These are phyloP conservation scores for Varanus salvator DNA, from an alignment of 2,113 vertebrate genomes.

Conservation along the genomic window DNA sequence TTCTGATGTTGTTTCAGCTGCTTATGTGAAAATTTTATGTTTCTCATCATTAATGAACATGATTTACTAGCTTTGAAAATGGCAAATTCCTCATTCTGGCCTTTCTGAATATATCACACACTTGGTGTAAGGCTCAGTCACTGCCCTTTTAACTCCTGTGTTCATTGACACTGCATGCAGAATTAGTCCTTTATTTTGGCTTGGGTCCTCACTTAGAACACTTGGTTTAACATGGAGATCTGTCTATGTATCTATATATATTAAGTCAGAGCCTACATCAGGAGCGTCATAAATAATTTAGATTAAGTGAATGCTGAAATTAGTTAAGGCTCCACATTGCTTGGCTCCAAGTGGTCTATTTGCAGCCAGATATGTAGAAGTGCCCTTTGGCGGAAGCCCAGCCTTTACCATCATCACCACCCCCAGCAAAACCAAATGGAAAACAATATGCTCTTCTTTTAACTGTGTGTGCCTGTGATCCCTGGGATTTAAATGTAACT, in stretches of 20 bases:
- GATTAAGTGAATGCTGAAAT: slow-evolving; percentile 83
- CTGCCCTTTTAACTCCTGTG: slow-evolving; percentile 51
- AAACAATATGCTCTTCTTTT: slow-evolving; percentile 78
- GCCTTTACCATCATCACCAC: slow-evolving; percentile 53
- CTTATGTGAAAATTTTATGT: slow-evolving; percentile 59
- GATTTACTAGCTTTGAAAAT: slow-evolving; percentile 64
- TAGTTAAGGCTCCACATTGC: slow-evolving; percentile 78
- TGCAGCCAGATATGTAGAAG: slow-evolving; percentile 77
- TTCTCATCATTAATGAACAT: slow-evolving; percentile 56
- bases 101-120: slow-evolving; percentile 48
- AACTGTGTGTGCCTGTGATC: slow-evolving; percentile 70
- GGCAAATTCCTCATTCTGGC: slow-evolving; percentile 57
- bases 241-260: neutral
- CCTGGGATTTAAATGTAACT: slow-evolving; percentile 69
- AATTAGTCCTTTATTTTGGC: slow-evolving; percentile 64
- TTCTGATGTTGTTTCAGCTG: slow-evolving; percentile 76
- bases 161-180: slow-evolving; percentile 61
- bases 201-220: slow-evolving; percentile 35
- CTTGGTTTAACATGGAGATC: slow-evolving; percentile 64
- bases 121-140: slow-evolving; percentile 48
- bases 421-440: slow-evolving; percentile 73
- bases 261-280: slow-evolving; percentile 41
- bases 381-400: slow-evolving; percentile 70
- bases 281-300: slow-evolving; percentile 82
- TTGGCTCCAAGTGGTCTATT: slow-evolving; percentile 77